A percentile compares a stretch with the other conserved stretches of the same genome.
These are phyloP conservation scores for Thamnophis elegans DNA, from an alignment of 2,797 vertebrate genomes.

Conservation along the genomic window DNA sequence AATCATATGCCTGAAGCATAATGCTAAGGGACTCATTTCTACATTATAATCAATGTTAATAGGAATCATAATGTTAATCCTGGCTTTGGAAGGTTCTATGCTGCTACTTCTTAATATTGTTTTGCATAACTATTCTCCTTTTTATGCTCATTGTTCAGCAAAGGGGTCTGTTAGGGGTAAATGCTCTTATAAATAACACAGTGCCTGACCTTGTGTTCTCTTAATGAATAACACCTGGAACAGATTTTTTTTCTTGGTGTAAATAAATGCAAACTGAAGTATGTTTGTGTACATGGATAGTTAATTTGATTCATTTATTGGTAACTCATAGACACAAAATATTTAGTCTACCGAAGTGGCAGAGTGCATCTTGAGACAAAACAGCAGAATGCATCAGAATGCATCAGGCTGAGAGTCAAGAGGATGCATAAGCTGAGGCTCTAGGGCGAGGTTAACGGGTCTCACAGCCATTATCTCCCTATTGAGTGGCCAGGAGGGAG, in stretches of 20 bases:
- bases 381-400: background rate
- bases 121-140: constrained; percentile 1
- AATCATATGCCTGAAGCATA: background rate
- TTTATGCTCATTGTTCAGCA: constrained; percentile 10
- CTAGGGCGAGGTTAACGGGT: constrained; percentile 4
- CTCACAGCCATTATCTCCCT: background rate
- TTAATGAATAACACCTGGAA: constrained; percentile 1
- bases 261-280: constrained; percentile 22
- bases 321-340: background rate
- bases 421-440: background rate
- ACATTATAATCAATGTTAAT: constrained; percentile 17
- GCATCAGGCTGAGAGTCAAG: background rate
- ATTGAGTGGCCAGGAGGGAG: constrained; percentile 1
- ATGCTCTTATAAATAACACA: constrained; percentile 18
- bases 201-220: background rate
- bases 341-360: background rate
- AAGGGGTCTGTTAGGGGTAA: background rate
- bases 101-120: background rate
- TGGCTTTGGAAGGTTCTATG: background rate
- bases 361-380: background rate
- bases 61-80: background rate
- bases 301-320: constrained; percentile 26
- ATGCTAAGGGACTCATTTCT: constrained; percentile 1
- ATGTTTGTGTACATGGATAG: background rate
- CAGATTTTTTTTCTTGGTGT: background rate